Conservation (phyloP, 2,888 invertebrate genomes). For the Tetragonula carbonaria region DNA sequence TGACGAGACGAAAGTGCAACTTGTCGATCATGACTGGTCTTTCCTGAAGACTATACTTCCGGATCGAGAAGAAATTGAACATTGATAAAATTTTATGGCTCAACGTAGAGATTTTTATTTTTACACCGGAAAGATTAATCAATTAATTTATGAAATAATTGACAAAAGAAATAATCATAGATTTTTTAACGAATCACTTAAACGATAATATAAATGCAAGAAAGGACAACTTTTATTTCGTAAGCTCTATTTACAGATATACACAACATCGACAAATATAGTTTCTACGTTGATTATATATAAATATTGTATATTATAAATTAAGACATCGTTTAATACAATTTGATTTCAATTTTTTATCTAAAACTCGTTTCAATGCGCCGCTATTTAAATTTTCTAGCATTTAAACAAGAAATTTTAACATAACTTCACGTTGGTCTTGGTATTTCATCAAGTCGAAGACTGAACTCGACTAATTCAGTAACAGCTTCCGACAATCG, state of each 20-base stretch:
- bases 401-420: neutral
- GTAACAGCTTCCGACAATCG: constrained; percentile 72
- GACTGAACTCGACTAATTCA: constrained; percentile 73
- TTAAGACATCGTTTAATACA: neutral
- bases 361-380: neutral
- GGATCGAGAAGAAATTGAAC: constrained; percentile 57
- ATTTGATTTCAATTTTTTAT: neutral
- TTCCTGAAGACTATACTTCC: constrained; percentile 77
- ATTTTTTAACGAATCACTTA: neutral
- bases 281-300: neutral
- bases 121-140: neutral
- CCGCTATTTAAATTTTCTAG: neutral
- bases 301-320: constrained; percentile 17
- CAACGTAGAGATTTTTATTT: neutral
- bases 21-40: constrained; percentile 76
- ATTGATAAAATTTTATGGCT: neutral
- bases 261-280: constrained; percentile 31
- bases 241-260: constrained; percentile 20
- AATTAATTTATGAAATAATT: neutral
- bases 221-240: neutral
- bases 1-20: constrained; percentile 61
- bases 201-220: neutral
- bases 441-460: constrained; percentile 67
- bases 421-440: constrained; percentile 60
- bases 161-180: neutral